Conservation (phyloP, 2,113 vertebrate species). For the Leptosomus discolor region DNA sequence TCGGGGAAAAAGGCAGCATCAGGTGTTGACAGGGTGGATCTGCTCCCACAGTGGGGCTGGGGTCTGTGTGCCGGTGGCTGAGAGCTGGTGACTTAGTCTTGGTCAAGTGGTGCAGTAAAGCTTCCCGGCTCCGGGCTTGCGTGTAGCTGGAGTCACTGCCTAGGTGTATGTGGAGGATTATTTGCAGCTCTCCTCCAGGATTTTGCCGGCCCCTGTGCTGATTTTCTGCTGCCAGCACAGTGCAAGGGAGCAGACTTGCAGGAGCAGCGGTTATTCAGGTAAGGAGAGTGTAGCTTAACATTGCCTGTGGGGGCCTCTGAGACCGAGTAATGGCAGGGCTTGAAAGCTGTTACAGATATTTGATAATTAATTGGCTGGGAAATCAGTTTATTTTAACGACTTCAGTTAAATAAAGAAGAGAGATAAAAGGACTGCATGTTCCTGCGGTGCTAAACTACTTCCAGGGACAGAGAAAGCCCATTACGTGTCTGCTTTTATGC, state of each 20-base stretch:
- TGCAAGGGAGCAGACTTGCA: neutral
- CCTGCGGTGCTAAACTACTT: constrained; percentile 31
- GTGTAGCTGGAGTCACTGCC: rapidly evolving
- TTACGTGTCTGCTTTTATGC: constrained; percentile 35
- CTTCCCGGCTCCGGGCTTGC: rapidly evolving
- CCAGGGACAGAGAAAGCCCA: constrained; percentile 18
- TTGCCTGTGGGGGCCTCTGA: constrained; percentile 15
- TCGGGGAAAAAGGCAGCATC: neutral
- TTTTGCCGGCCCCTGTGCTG: neutral
- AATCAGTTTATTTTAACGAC: constrained; percentile 60
- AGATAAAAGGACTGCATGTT: constrained; percentile 39
- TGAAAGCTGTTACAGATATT: constrained; percentile 66
- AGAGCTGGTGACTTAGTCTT: neutral
- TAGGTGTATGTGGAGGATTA: neutral
- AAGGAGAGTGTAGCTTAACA: neutral
- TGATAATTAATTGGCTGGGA: constrained; percentile 60
- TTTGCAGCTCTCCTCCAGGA: neutral
- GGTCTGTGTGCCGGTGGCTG: rapidly evolving
- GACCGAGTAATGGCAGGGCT: constrained; percentile 25
- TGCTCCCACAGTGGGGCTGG: rapidly evolving
- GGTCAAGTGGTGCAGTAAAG: rapidly evolving
- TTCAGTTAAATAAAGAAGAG: constrained; percentile 61
- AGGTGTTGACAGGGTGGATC: neutral
- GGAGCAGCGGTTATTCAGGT: constrained; percentile 14
- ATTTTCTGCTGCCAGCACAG: neutral